These are phyloP conservation scores for Drosophila kohkoa DNA, from an alignment of 1,140 invertebrate genomes.

Conservation along the genomic window DNA sequence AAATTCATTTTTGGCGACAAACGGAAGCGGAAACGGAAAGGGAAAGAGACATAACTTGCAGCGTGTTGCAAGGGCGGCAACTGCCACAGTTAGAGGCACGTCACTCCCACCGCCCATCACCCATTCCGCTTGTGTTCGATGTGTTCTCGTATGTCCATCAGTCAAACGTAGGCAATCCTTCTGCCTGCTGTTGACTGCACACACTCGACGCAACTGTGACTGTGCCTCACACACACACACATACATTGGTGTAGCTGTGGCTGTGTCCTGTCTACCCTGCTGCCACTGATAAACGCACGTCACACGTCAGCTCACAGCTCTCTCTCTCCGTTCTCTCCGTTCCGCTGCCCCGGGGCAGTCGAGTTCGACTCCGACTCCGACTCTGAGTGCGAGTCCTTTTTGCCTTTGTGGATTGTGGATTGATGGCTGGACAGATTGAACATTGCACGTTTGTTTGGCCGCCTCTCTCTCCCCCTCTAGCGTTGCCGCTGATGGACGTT, in stretches of 20 bases:
- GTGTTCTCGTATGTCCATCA: slow-evolving; percentile 47
- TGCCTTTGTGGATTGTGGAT: slow-evolving; percentile 62
- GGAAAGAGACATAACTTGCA: slow-evolving; percentile 2
- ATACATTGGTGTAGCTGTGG: not conserved
- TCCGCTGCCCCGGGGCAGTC: not conserved
- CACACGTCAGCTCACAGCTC: slow-evolving; percentile 64
- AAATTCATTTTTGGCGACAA: slow-evolving; percentile 76
- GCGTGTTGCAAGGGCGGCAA: not conserved
- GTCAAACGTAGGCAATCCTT: slow-evolving; percentile 31
- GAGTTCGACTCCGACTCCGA: slow-evolving; percentile 21
- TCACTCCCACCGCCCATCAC: not conserved
- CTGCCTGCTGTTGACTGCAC: not conserved
- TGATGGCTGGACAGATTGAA: slow-evolving; percentile 78
- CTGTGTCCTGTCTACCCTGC: slow-evolving; percentile 42
- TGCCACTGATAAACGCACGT: slow-evolving; percentile 79
- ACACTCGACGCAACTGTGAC: not conserved
- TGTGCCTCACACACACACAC: not conserved
- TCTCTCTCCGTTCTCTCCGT: no score
- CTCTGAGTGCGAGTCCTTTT: slow-evolving; percentile 57
- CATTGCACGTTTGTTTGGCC: slow-evolving; percentile 42
- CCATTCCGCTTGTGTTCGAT: not conserved
- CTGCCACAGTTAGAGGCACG: not conserved
- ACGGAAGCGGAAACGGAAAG: slow-evolving; percentile 58
- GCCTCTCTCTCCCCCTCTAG: not conserved
- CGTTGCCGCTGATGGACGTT: slow-evolving; percentile 68